Conservation (phyloP, 2,888 invertebrate species). For the Zygaena filipendulae region DNA sequence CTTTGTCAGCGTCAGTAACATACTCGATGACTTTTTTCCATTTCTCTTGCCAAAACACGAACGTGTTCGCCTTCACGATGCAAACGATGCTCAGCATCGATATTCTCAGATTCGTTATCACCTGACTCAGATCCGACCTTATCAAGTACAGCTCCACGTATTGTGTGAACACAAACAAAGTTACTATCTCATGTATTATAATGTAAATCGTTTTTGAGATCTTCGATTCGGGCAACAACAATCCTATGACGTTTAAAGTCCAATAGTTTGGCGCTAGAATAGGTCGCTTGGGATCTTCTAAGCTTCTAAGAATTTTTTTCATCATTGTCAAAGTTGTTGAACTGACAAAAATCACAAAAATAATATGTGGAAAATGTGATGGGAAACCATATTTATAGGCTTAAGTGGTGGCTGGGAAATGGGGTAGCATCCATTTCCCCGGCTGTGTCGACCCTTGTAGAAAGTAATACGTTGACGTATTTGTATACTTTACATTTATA, state of each 20-base stretch:
- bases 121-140: conserved; percentile 36
- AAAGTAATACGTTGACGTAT: conserved; percentile 2
- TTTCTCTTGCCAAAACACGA: conserved; percentile 35
- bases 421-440: conserved; percentile 7
- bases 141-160: conserved; percentile 42
- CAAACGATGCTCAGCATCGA: conserved; percentile 50
- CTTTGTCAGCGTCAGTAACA: conserved; percentile 37
- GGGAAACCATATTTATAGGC: neutral
- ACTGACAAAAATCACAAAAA: too few relatives aligned
- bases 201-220: conserved; percentile 24
- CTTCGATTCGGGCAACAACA: conserved; percentile 34
- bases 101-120: conserved; percentile 45
- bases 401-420: conserved; percentile 12
- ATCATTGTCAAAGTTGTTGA: conserved; percentile 23
- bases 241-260: conserved; percentile 31
- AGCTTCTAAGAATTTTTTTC: conserved; percentile 22
- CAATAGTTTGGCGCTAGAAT: conserved; percentile 45
- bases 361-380: conserved; percentile 7
- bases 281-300: conserved; percentile 34
- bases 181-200: conserved; percentile 29
- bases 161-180: conserved; percentile 39
- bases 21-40: conserved; percentile 43
- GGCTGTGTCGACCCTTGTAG: conserved; percentile 3
- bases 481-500: conserved; percentile 10
- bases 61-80: conserved; percentile 36